Evolutionary conservation across 2,797 vertebrate species (phyloP).

Genomic region (Aplochiton taeniatus): DNA sequence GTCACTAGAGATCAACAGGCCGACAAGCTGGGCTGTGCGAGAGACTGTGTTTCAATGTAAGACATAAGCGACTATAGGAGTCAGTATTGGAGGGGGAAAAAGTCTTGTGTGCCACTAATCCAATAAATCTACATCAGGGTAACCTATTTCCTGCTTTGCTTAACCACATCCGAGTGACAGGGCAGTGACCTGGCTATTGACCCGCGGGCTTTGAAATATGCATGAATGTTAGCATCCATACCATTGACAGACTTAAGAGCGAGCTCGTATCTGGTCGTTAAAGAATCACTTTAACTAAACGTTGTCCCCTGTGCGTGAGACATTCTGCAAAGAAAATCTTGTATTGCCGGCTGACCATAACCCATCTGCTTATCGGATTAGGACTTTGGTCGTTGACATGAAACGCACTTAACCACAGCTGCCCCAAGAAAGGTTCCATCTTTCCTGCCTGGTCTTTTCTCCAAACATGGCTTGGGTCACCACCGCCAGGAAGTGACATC

Average conservation of each 20-base stretch:
- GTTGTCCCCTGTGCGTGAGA: background rate
- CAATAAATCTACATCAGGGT: background rate
- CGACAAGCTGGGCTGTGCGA: slow-evolving; percentile 4
- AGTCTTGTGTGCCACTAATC: background rate
- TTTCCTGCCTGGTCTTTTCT: background rate
- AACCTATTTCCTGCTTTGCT: background rate
- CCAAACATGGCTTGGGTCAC: background rate
- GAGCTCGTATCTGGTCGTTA: too few species aligned
- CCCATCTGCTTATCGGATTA: background rate
- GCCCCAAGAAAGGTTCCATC: background rate
- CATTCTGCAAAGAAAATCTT: background rate
- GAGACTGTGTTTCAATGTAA: too few species aligned
- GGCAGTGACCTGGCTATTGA: background rate
- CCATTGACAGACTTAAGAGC: background rate
- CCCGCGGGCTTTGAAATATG: background rate
- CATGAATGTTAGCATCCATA: background rate
- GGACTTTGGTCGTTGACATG: background rate
- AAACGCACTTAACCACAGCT: background rate
- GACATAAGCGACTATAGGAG: too few species aligned
- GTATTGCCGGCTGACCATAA: too few species aligned
- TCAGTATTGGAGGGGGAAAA: too few species aligned
- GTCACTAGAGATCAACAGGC: slow-evolving; percentile 62
- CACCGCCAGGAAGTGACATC: background rate
- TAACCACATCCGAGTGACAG: too few species aligned
- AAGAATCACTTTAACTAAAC: background rate